Evolutionary conservation across 2,113 vertebrate species (phyloP).

Genomic region (Azemiops feae): DNA sequence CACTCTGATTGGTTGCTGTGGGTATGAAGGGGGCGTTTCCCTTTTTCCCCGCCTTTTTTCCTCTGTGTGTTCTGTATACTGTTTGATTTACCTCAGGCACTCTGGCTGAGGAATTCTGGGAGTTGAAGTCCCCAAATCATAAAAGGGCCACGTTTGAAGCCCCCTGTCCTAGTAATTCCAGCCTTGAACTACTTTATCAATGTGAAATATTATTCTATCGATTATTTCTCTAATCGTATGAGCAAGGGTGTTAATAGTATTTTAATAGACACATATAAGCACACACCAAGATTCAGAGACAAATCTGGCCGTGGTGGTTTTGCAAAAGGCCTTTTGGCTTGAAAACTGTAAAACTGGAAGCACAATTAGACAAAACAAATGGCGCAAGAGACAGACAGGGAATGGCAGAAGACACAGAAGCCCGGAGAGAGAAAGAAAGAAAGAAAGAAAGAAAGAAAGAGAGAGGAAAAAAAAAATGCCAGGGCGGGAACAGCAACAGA

Average conservation of each 20-base stretch:
- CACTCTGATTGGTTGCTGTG: too few relatives aligned
- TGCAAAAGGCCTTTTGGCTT: conserved; percentile 2
- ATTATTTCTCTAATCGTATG: background rate
- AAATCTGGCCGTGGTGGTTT: background rate
- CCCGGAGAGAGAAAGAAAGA: background rate
- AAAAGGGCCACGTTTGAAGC: too few relatives aligned
- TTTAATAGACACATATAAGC: background rate
- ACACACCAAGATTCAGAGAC: background rate
- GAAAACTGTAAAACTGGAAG: conserved; percentile 70
- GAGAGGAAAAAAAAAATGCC: conserved; percentile 11
- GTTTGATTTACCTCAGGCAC: too few relatives aligned
- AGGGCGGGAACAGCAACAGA: conserved; percentile 41
- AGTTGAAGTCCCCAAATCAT: too few relatives aligned
- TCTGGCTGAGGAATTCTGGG: too few relatives aligned
- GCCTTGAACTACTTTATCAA: background rate
- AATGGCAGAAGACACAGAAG: conserved; percentile 30
- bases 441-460: background rate
- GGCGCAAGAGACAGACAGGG: conserved; percentile 48
- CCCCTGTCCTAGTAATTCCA: background rate
- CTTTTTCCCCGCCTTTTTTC: too few relatives aligned
- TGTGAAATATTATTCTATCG: background rate
- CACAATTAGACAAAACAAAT: conserved; percentile 53
- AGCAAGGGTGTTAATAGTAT: background rate
- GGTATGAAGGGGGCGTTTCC: too few relatives aligned
- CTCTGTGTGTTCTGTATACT: too few relatives aligned